Conservation (phyloP, 2,797 vertebrate species). For the Fistularia commersonii region DNA sequence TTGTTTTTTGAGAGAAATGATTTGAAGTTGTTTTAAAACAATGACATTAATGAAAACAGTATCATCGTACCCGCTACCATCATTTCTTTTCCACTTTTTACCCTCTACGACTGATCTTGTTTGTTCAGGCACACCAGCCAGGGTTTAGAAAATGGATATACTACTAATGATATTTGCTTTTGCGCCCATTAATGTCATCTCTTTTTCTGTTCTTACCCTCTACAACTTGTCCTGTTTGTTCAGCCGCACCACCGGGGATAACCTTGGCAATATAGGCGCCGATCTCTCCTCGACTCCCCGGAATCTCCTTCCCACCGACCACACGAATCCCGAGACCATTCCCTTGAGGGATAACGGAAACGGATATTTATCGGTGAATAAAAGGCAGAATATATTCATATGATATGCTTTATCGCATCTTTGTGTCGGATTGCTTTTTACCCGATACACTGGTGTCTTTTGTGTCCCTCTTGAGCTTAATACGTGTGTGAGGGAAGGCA, state of each 20-base stretch:
- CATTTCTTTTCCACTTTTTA: background rate
- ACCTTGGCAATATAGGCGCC: slow-evolving; percentile 96
- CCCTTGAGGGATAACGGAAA: slow-evolving; percentile 27
- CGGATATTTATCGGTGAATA: background rate
- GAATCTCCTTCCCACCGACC: slow-evolving; percentile 96
- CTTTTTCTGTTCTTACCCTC: slow-evolving; percentile 82
- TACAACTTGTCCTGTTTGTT: slow-evolving; percentile 86
- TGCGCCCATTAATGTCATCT: background rate
- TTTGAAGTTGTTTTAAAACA: too few species aligned
- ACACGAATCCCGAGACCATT: slow-evolving; percentile 88
- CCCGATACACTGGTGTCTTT: slow-evolving; percentile 97
- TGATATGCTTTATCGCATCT: background rate
- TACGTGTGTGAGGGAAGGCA: slow-evolving; percentile 86
- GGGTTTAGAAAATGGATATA: slow-evolving; percentile 46
- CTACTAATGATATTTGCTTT: too few species aligned
- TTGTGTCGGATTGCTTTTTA: slow-evolving; percentile 51
- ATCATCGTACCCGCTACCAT: too few species aligned
- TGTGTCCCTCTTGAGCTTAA: slow-evolving; percentile 88
- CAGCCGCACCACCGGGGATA: slow-evolving; percentile 87
- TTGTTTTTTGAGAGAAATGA: too few species aligned
- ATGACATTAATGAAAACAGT: too few species aligned
- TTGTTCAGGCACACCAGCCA: slow-evolving; percentile 90
- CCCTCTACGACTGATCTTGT: slow-evolving; percentile 81
- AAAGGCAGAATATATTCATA: background rate
- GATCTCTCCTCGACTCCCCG: slow-evolving; percentile 86